phyloP scores from a whole-genome alignment of 1,140 invertebrate genomes.

The Drosophila ogumai region DNA sequence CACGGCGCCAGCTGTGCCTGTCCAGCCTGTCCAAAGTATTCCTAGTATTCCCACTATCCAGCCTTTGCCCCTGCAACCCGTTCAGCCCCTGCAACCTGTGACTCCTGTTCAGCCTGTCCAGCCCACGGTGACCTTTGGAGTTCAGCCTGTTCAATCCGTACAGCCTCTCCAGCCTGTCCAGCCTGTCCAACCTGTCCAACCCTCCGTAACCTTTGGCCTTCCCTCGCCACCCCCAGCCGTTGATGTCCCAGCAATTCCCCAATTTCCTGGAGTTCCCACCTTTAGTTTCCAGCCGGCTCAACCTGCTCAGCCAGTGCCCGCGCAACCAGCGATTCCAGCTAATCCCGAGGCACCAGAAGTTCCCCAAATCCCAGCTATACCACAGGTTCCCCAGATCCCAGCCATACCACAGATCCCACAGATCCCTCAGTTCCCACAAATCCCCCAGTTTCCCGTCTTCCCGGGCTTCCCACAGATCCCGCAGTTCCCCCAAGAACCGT shows the following conservation, averaged over 20 bases:
- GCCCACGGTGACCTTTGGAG: slow-evolving; percentile 10
- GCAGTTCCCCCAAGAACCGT: slow-evolving; percentile 49
- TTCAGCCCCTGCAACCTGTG: slow-evolving; percentile 46
- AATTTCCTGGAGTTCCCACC: slow-evolving; percentile 37
- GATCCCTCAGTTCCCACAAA: slow-evolving; percentile 26
- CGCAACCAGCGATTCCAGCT: slow-evolving; percentile 32
- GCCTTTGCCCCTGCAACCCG: slow-evolving; percentile 41
- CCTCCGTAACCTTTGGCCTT: slow-evolving; percentile 23
- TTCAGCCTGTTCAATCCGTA: slow-evolving; percentile 49
- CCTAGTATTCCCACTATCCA: slow-evolving; percentile 6
- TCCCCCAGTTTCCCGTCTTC: slow-evolving; percentile 38
- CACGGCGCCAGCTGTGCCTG: slow-evolving; percentile 35
- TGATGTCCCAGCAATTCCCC: slow-evolving; percentile 19
- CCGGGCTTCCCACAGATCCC: slow-evolving; percentile 54
- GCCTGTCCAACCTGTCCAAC: slow-evolving; percentile 21
- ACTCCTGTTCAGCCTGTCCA: slow-evolving; percentile 44
- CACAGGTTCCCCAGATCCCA: slow-evolving; percentile 32
- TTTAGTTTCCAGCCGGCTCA: slow-evolving; percentile 54
- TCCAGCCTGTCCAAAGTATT: slow-evolving; percentile 25
- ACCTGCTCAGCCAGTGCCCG: slow-evolving; percentile 31
- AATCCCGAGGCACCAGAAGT: slow-evolving; percentile 43
- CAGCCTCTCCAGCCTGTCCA: slow-evolving; percentile 9
- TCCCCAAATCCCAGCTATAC: slow-evolving; percentile 21
- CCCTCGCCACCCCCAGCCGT: slow-evolving; percentile 18
- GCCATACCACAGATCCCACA: slow-evolving; percentile 35